Base-by-base conservation (phyloP, 2,113 vertebrate genomes). In the Pachycephala philippinensis region DNA sequence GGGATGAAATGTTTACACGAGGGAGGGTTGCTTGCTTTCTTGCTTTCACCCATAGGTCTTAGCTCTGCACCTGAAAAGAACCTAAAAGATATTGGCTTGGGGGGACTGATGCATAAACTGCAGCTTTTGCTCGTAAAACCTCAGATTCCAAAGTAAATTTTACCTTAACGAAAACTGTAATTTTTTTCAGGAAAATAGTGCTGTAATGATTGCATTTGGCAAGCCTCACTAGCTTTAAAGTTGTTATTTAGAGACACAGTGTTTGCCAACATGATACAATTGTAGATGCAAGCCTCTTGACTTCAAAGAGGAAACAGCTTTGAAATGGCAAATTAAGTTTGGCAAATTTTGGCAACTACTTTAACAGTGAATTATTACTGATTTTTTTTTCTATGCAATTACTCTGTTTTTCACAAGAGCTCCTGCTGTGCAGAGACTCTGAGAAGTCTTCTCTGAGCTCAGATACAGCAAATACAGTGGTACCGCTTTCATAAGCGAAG, bases 241-340 rank as follows among this genome's bases (percentile, higher is more conserved):
- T 83, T 96, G 81, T 87, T 87, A 44, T 83, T 95, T 83, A 80
- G 68, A 86, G 94, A 66, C 26, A 44, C 30, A 63, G 52, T 89
- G 75, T 96, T 94, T 82, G 84, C 78, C 81, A 91, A 93, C 82
- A 86, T 1, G 8, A 56, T 60, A 81, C 4, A 45, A 79, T 42
- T 2, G 2, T 72, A 79, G 61, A 89, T 42, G 22, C 7, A 49
- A 69, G 27, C 40, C 21, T 88, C 63, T 91, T 52, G 78, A 70
- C 76, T 84, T 91, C 57, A 37, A 70, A 92, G 52, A 66, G 44
- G 40, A 94, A 94, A 68, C 33, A 84, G 79, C 50, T 94, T 83
- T 92, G 79, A 90, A 93, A 92, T 33, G 53, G 60, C 63, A 87
- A 85, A 80, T 63, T 39, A 82, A 86, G 15, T 93, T 86, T 20